These are phyloP conservation scores for Drosophila lini DNA, from an alignment of 1,140 invertebrate species.

Conservation along the genomic window DNA sequence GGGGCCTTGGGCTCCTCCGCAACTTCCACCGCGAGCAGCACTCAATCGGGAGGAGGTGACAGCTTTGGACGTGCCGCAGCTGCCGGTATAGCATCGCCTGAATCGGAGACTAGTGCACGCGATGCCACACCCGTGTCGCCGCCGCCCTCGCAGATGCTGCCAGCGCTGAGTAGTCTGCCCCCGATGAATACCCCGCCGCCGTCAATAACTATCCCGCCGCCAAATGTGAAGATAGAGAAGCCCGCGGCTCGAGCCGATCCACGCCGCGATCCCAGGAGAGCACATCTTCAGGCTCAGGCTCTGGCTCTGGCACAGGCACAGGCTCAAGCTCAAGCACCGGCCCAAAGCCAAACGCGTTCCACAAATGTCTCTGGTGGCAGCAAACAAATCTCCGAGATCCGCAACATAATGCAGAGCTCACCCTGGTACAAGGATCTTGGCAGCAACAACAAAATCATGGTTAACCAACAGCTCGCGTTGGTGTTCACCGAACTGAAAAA, in stretches of 20 bases:
- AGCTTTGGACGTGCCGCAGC: constrained; percentile 12
- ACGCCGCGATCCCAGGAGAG: constrained; percentile 61
- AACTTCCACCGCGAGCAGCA: neutral
- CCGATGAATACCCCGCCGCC: constrained; percentile 59
- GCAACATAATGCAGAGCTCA: constrained; percentile 87
- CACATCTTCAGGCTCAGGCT: constrained; percentile 40
- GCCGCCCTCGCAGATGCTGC: constrained; percentile 27
- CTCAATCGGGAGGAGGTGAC: neutral
- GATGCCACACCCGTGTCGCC: constrained; percentile 60
- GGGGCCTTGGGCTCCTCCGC: neutral
- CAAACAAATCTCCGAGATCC: constrained; percentile 85
- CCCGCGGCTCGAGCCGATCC: constrained; percentile 47
- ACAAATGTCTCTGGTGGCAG: constrained; percentile 36
- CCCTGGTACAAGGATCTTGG: constrained; percentile 88
- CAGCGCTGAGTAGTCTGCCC: constrained; percentile 22
- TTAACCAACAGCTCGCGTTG: constrained; percentile 87
- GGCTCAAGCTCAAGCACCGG: neutral
- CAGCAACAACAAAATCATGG: constrained; percentile 88
- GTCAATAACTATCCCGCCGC: constrained; percentile 14
- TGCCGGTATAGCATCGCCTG: constrained; percentile 58
- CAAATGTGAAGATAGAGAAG: constrained; percentile 2
- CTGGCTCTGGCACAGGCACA: neutral
- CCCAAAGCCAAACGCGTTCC: constrained; percentile 11
- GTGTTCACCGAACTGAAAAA: constrained; percentile 87
- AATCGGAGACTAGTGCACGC: constrained; percentile 11